phyloP scores from a whole-genome alignment of 1,140 invertebrate species.

The Rhizoglyphus robini region DNA sequence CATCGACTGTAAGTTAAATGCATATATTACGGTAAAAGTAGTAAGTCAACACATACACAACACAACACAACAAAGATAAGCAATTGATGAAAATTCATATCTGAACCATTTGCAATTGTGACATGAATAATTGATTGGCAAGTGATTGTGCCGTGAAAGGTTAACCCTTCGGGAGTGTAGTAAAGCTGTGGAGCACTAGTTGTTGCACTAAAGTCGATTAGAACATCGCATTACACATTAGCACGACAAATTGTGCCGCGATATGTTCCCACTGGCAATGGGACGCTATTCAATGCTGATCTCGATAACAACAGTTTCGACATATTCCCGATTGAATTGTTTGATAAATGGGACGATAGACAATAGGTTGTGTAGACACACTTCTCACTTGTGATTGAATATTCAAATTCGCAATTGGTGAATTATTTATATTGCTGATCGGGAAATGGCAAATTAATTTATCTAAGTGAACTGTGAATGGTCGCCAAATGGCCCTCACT shows the following conservation, averaged over 20 bases:
- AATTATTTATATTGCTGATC: not conserved
- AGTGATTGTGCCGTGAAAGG: constrained; percentile 2
- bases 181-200: not conserved
- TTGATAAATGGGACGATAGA: constrained; percentile 4
- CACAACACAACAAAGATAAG: not conserved
- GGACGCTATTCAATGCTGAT: not conserved
- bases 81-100: not conserved
- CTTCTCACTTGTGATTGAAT: not conserved
- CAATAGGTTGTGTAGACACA: not conserved
- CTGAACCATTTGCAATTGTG: not conserved
- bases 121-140: constrained; percentile 1
- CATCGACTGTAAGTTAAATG: constrained; percentile 12
- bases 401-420: not conserved
- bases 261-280: not conserved
- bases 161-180: constrained; percentile 4
- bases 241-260: not conserved
- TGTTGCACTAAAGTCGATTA: constrained; percentile 13
- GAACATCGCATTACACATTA: not conserved
- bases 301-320: not conserved
- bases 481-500: too few relatives aligned
- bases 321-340: constrained; percentile 10
- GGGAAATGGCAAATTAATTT: constrained; percentile 5
- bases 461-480: too few relatives aligned
- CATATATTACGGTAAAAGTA: too few relatives aligned
- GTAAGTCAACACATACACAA: too few relatives aligned